phyloP scores from a whole-genome alignment of 2,113 vertebrate species.

The Amblyopsis rosae region DNA sequence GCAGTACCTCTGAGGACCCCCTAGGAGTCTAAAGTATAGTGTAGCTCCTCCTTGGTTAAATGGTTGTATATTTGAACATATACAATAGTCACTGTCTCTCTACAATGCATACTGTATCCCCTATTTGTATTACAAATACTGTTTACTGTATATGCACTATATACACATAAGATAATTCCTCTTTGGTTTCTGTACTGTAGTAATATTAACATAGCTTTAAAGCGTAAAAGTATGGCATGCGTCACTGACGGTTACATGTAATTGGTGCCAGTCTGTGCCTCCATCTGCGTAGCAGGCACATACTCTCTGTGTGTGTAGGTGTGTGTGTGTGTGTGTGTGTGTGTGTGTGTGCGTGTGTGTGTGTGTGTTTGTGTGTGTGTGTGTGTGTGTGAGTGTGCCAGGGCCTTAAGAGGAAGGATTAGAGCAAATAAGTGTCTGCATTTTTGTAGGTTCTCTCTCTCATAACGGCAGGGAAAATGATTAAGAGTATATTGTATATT shows the following conservation, averaged over 20 bases:
- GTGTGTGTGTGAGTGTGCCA: not conserved
- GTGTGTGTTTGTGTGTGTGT: too few species aligned
- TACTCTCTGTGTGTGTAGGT: slow-evolving; percentile 18
- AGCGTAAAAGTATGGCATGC: slow-evolving; percentile 43
- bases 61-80: too few species aligned
- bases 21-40: too few species aligned
- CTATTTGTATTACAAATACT: too few species aligned
- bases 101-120: too few species aligned
- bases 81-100: too few species aligned
- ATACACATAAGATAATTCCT: slow-evolving; percentile 16
- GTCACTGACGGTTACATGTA: slow-evolving; percentile 59
- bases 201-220: slow-evolving; percentile 26
- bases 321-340: not conserved
- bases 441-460: slow-evolving; percentile 31
- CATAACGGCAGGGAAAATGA: not conserved
- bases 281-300: slow-evolving; percentile 62
- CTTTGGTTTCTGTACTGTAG: slow-evolving; percentile 10
- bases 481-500: too few species aligned
- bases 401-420: slow-evolving; percentile 47
- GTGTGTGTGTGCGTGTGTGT: too few species aligned
- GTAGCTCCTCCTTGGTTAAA: too few species aligned
- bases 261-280: slow-evolving; percentile 57
- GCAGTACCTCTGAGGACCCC: too few species aligned
- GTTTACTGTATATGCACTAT: too few species aligned
- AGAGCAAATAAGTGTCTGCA: slow-evolving; percentile 44